Evolutionary conservation across 2,113 vertebrate genomes (phyloP).

Genomic region (Macaca nemestrina): DNA sequence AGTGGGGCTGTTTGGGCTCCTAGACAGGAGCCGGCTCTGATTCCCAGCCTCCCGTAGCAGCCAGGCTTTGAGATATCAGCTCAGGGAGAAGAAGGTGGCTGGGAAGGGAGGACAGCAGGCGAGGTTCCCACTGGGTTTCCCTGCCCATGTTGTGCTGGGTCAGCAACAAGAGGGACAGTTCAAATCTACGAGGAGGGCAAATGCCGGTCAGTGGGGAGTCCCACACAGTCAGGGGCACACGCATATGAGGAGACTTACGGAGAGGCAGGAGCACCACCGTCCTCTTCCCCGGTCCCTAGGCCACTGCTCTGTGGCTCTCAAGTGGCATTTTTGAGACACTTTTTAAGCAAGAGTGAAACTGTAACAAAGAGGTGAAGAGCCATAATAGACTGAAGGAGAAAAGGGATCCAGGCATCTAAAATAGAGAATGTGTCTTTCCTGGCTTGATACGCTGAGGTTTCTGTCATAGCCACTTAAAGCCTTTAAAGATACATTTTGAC

Average conservation of each 20-base stretch:
- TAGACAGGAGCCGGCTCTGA: not conserved
- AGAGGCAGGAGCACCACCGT: not conserved
- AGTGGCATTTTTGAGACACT: not conserved
- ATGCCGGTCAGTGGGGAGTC: not conserved
- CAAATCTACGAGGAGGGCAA: not conserved
- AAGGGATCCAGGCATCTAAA: not conserved
- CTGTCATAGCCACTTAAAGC: not conserved
- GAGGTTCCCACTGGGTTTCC: not conserved
- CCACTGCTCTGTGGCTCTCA: not conserved
- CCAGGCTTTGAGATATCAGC: not conserved
- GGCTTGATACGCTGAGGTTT: not conserved
- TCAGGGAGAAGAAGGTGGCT: not conserved
- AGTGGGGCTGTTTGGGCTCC: not conserved
- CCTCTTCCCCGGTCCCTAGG: not conserved
- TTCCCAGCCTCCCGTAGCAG: fast-evolving
- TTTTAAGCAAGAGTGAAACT: not conserved
- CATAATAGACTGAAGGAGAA: not conserved
- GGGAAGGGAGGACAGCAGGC: not conserved
- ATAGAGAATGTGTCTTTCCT: slow-evolving; percentile 38
- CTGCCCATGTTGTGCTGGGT: no score
- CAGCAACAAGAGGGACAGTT: no score
- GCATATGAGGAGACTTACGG: not conserved
- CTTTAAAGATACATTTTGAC: slow-evolving; percentile 18
- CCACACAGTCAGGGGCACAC: not conserved
- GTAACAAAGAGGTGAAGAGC: not conserved